These are phyloP conservation scores for Callinectes sapidus DNA, from an alignment of 2,888 invertebrate genomes.

Conservation along the genomic window DNA sequence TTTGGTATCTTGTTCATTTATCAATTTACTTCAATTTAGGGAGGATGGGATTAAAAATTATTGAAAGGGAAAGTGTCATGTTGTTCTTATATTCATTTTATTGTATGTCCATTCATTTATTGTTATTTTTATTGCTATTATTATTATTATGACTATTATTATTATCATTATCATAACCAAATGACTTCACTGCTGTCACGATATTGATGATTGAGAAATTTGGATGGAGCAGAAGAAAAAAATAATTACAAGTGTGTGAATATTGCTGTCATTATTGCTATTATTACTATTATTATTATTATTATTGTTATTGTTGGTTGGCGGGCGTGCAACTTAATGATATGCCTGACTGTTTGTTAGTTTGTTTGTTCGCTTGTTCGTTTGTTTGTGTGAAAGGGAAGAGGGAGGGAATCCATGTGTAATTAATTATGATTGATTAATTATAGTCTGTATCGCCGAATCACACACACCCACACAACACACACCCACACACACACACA, in stretches of 20 bases:
- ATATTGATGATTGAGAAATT: neutral
- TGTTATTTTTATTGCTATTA: neutral
- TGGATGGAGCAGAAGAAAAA: neutral
- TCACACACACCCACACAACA: constrained; percentile 43
- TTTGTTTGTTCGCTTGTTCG: constrained; percentile 2
- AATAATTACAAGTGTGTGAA: neutral
- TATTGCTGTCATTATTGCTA: neutral
- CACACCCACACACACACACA: constrained; percentile 44
- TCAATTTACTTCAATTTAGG: too few relatives aligned
- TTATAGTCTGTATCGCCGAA: constrained; percentile 9
- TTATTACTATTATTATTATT: neutral
- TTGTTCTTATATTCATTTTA: too few relatives aligned
- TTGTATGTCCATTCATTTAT: neutral
- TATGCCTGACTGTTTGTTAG: constrained; percentile 15
- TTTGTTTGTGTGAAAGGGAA: constrained; percentile 9
- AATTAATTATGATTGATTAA: constrained; percentile 28
- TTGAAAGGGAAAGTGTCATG: too few relatives aligned
- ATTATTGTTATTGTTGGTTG: constrained; percentile 30
- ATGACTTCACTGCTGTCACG: neutral
- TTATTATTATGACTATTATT: neutral
- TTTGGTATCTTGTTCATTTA: too few relatives aligned
- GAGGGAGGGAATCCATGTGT: constrained; percentile 29
- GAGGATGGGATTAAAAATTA: too few relatives aligned
- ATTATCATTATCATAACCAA: neutral
- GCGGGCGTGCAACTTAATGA: neutral